Evolutionary conservation across 2,113 vertebrate species (phyloP).

Genomic region (Grammomys dolichurus): DNA sequence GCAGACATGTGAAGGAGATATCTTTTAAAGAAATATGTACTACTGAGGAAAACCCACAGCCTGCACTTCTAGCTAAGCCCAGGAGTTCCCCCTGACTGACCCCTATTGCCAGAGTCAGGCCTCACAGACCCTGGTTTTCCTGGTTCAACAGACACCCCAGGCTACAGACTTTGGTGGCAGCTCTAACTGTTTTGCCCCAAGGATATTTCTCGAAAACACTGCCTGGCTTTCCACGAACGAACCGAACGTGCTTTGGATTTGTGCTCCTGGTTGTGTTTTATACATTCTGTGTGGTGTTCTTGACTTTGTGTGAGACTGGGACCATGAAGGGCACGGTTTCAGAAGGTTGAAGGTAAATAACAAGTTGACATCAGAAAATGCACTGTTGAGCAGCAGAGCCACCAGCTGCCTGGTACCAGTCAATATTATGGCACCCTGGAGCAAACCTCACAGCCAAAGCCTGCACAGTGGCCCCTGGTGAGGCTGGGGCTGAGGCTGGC

Average conservation of each 20-base stretch:
- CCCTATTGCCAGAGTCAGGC: neutral
- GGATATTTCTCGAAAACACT: neutral
- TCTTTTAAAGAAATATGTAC: neutral
- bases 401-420: neutral
- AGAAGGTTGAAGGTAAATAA: constrained; percentile 72
- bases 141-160: neutral
- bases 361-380: constrained; percentile 36
- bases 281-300: constrained; percentile 9
- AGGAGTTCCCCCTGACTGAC: neutral
- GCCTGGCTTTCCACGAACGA: neutral
- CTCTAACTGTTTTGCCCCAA: neutral
- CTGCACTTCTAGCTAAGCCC: neutral
- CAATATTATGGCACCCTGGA: neutral
- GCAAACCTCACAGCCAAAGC: neutral
- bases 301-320: neutral
- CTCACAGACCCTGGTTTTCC: neutral
- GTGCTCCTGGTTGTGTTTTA: constrained; percentile 50
- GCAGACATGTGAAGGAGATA: too few relatives aligned
- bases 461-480: too few relatives aligned
- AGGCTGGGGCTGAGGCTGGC: too few relatives aligned
- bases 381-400: accelerated
- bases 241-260: neutral
- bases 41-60: neutral
- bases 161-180: neutral
- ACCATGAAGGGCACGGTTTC: constrained; percentile 67